A percentile compares a stretch with the other conserved stretches of the same genome.
phyloP scores from a whole-genome alignment of 2,888 invertebrate genomes.

The Hydrotaea diabolus region DNA sequence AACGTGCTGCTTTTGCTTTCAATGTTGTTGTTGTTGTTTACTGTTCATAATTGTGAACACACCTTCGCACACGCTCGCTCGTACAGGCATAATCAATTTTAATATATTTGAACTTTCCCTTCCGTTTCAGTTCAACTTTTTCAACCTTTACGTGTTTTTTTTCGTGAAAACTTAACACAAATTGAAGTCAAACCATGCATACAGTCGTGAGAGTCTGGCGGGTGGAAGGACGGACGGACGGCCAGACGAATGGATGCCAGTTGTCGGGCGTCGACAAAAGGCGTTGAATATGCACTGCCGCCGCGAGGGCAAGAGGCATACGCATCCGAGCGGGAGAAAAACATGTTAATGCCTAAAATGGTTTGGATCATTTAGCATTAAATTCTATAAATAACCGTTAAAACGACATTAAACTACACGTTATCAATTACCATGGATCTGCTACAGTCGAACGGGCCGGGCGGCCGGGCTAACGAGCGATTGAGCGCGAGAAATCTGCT shows the following conservation, averaged over 20 bases:
- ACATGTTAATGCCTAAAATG: conserved; percentile 45
- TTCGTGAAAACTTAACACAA: conserved; percentile 9
- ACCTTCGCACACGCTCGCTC: not conserved
- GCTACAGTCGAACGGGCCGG: not conserved
- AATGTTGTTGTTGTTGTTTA: not conserved
- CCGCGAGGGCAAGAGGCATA: not conserved
- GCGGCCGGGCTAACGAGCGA: too few relatives aligned
- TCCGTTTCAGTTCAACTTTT: conserved; percentile 27
- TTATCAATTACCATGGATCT: conserved; percentile 55
- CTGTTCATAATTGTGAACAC: not conserved
- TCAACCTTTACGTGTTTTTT: not conserved
- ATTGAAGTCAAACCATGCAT: conserved; percentile 24
- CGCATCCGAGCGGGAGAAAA: not conserved
- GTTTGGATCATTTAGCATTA: conserved; percentile 47
- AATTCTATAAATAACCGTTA: conserved; percentile 53
- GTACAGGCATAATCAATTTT: conserved; percentile 45
- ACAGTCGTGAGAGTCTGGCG: too few relatives aligned
- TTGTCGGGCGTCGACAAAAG: not conserved
- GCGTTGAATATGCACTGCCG: not conserved
- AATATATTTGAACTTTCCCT: conserved; percentile 25
- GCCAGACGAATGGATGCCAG: too few relatives aligned
- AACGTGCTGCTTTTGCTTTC: conserved; percentile 40
- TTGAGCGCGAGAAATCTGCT: not conserved
- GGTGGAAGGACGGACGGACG: too few relatives aligned
- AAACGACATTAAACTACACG: conserved; percentile 47